Base-by-base conservation (phyloP, 2,888 invertebrate species). In the Melangyna quadrimaculata region DNA sequence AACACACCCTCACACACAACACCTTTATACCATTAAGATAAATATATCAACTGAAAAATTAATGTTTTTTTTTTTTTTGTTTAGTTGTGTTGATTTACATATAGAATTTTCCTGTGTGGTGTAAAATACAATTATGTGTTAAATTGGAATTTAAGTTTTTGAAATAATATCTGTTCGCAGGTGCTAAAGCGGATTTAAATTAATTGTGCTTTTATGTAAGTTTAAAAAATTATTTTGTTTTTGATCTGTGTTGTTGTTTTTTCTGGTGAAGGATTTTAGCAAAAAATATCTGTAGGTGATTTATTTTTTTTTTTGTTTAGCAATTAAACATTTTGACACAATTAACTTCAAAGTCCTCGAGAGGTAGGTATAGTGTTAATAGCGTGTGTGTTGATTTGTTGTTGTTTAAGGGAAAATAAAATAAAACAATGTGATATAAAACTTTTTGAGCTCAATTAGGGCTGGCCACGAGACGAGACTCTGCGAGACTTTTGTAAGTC, bases 91-190 rank as follows among this genome's bases (percentile, higher is more conserved):
- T 10, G 12, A 24, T 12, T 10, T 35, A 10, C 35, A n/a, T 40
- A 29, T 17, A 53, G 7, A 19, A 8, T 29, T 32, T 32, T 10
- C 55, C 55, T 32, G 55, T 32, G 55, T 4, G 55, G 55, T 29
- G 29, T n/a, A 45, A 45, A 55, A 35, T 10, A 51, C 29, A 40
- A 57, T 51, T 61, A 22, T 53, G 69, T 8, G 80, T 53, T 63
- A 75, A 65, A 75, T 71, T 75, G 32, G 57, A 71, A 71, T 75
- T 80, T 65, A 81, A 57, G 29, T 75, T 81, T 71, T 81, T 71
- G 51, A 57, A 75, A 70, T 71, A 51, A 65, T 32, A n/a, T 5
- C 29, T 59, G 57, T 53, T 71, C 55, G 10, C 65, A 77, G 77
- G 71, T 67, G 71, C 59, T 81, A 14, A 77, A 77, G 71, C 51